These are phyloP conservation scores for Uria aalge DNA, from an alignment of 2,113 vertebrate genomes.

Conservation along the genomic window DNA sequence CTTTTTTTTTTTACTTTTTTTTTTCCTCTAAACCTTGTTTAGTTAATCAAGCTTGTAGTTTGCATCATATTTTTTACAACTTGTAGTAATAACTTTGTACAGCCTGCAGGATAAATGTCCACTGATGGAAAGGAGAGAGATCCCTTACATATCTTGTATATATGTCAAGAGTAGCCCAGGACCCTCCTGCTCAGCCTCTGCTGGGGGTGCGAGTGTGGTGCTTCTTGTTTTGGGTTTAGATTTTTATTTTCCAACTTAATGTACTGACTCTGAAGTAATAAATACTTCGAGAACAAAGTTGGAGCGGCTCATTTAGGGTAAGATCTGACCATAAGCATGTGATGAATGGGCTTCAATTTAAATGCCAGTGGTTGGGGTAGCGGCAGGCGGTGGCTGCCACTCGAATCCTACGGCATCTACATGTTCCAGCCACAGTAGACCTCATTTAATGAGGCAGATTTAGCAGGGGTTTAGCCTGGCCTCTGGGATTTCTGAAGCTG, in stretches of 20 bases:
- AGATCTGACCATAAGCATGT: constrained; percentile 44
- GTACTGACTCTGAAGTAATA: constrained; percentile 50
- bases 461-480: not conserved
- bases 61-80: not conserved
- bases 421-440: constrained; percentile 13
- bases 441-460: constrained; percentile 23
- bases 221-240: not conserved
- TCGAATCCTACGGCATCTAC: not conserved
- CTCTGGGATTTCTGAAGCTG: not conserved
- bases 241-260: not conserved
- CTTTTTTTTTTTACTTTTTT: not conserved
- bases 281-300: constrained; percentile 43
- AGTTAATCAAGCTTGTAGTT: not conserved
- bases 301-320: constrained; percentile 51
- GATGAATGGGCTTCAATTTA: constrained; percentile 64
- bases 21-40: not conserved
- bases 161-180: not conserved
- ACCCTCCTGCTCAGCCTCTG: not conserved
- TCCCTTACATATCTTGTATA: not conserved
- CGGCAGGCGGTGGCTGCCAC: not conserved
- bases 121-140: not conserved
- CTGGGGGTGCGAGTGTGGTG: not conserved
- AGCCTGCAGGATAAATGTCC: not conserved
- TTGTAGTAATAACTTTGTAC: not conserved
- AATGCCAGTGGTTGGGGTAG: constrained; percentile 57